Conservation (phyloP, 2,113 vertebrate genomes). For the Desmodus rotundus region DNA sequence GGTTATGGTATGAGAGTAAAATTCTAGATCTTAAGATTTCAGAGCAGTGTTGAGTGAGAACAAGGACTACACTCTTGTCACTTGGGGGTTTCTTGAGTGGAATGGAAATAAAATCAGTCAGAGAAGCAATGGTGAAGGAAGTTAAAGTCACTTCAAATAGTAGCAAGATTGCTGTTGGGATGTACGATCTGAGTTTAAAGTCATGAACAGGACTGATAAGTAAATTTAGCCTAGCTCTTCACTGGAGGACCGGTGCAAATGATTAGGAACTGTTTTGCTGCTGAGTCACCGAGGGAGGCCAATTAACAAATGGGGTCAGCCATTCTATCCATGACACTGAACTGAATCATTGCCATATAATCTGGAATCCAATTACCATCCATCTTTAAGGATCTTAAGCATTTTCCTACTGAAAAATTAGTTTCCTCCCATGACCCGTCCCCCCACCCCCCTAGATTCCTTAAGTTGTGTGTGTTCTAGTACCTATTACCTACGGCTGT, state of each 20-base stretch:
- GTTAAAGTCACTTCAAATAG: background rate
- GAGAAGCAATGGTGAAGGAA: background rate
- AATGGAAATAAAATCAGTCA: background rate
- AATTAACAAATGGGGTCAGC: conserved; percentile 41
- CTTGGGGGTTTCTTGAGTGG: background rate
- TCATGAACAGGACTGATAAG: background rate
- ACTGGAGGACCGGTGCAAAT: background rate
- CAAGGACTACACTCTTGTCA: background rate
- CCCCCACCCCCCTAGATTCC: background rate
- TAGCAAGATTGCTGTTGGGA: background rate
- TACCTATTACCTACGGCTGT: background rate
- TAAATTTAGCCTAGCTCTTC: background rate
- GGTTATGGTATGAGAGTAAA: background rate
- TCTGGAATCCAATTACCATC: conserved; percentile 43
- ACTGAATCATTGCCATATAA: conserved; percentile 5
- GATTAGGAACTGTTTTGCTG: background rate
- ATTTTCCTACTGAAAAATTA: background rate
- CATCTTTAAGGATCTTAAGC: rapidly evolving
- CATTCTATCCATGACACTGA: conserved; percentile 33
- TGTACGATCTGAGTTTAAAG: background rate
- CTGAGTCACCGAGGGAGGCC: conserved; percentile 8
- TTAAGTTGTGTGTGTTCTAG: background rate
- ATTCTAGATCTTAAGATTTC: background rate
- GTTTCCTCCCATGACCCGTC: background rate
- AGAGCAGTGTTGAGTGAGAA: background rate